phyloP scores from a whole-genome alignment of 2,888 invertebrate species.

The Acleris cristana region DNA sequence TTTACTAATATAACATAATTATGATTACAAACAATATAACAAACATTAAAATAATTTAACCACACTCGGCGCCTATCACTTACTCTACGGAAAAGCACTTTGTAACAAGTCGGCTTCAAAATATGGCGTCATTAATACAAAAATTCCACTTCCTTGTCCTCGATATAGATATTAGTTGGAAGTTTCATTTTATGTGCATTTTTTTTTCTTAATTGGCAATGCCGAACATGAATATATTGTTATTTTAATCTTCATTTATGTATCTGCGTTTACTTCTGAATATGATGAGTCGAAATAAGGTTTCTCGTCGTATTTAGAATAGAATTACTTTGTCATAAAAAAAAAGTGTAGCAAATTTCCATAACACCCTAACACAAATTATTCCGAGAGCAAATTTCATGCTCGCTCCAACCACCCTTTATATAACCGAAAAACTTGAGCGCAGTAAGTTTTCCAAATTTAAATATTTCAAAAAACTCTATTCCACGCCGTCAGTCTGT shows the following conservation, averaged over 20 bases:
- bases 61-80: conserved; percentile 4
- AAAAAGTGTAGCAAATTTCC: too few relatives aligned
- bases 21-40: too few relatives aligned
- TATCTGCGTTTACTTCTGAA: too few relatives aligned
- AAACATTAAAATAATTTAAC: background rate
- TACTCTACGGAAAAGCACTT: conserved; percentile 13
- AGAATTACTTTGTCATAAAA: too few relatives aligned
- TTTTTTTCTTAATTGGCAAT: conserved; percentile 14
- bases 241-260: background rate
- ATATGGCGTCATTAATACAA: conserved; percentile 36
- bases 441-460: background rate
- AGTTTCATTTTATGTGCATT: conserved; percentile 12
- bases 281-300: too few relatives aligned
- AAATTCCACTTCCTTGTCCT: conserved; percentile 29
- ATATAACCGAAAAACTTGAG: background rate
- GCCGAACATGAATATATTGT: background rate
- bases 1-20: too few relatives aligned
- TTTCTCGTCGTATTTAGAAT: too few relatives aligned
- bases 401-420: background rate
- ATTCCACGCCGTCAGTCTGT: conserved; percentile 11
- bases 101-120: conserved; percentile 23
- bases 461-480: conserved; percentile 3
- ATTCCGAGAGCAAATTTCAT: background rate
- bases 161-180: conserved; percentile 26
- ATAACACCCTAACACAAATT: too few relatives aligned